Percentiles rank a stretch among this genome's conserved stretches.
Conservation (phyloP, 2,888 invertebrate genomes). For the Melinopterus prodromus region DNA sequence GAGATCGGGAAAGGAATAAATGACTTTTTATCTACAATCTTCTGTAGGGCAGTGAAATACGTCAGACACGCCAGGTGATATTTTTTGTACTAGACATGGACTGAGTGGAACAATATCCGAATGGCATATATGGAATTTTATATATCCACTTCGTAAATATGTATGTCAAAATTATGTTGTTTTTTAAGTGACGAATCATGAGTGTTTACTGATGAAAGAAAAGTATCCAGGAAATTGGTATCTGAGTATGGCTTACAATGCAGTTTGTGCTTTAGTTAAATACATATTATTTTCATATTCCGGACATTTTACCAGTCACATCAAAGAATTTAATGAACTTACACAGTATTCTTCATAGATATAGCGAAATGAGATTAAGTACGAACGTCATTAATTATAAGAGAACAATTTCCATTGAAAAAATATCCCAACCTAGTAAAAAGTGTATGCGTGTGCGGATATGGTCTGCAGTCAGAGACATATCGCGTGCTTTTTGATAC, state of each 20-base stretch:
- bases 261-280: too few relatives aligned
- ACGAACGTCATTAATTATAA: not conserved
- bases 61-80: too few relatives aligned
- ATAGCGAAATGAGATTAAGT: not conserved
- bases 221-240: too few relatives aligned
- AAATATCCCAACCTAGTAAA: not conserved
- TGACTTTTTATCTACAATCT: not conserved
- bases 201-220: too few relatives aligned
- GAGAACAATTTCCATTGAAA: not conserved
- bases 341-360: not conserved
- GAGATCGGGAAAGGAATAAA: not conserved
- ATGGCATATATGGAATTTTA: too few relatives aligned
- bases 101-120: too few relatives aligned
- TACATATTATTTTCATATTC: too few relatives aligned
- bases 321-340: not conserved
- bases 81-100: too few relatives aligned
- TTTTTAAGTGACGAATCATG: too few relatives aligned
- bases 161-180: too few relatives aligned
- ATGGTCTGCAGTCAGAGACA: not conserved
- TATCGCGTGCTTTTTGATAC: not conserved
- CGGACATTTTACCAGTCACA: not conserved
- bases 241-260: too few relatives aligned
- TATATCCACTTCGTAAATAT: too few relatives aligned
- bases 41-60: not conserved
- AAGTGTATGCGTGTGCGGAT: not conserved